Conservation (phyloP, 37 sponge, comb jelly and placozoan species). For the Chondrilla cf. caribensis region DNA sequence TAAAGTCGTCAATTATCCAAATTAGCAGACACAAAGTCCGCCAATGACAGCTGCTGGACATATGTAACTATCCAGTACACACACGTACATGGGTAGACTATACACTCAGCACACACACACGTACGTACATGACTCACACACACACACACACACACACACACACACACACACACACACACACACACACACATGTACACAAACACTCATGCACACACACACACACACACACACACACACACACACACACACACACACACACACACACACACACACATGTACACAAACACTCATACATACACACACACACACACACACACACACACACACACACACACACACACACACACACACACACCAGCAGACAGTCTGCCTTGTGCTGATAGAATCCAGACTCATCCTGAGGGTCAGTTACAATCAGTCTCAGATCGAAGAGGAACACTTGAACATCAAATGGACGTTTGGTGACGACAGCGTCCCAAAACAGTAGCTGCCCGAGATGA, state of each 20-base stretch:
- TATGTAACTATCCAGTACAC: no score
- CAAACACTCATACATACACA: no score
- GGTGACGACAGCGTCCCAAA: constrained; percentile 23
- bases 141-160: no score
- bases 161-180: no score
- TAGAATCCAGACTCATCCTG: constrained; percentile 44
- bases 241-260: constrained; percentile 4
- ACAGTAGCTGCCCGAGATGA: constrained; percentile 26
- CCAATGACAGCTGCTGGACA: no score
- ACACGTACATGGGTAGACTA: no score
- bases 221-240: constrained; percentile 11
- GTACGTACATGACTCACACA: no score
- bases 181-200: no score
- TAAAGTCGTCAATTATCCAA: no score
- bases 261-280: not conserved
- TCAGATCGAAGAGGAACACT: constrained; percentile 61
- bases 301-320: not conserved
- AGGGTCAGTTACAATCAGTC: constrained; percentile 31
- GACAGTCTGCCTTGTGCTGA: constrained; percentile 27
- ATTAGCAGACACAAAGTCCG: no score
- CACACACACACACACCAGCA: not conserved
- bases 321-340: not conserved
- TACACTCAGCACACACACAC: no score
- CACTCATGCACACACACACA: no score
- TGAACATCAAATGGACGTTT: constrained; percentile 10